Percentiles rank a stretch among this genome's conserved stretches.
phyloP scores from a whole-genome alignment of 2,113 vertebrate genomes.

The Etheostoma spectabile region DNA sequence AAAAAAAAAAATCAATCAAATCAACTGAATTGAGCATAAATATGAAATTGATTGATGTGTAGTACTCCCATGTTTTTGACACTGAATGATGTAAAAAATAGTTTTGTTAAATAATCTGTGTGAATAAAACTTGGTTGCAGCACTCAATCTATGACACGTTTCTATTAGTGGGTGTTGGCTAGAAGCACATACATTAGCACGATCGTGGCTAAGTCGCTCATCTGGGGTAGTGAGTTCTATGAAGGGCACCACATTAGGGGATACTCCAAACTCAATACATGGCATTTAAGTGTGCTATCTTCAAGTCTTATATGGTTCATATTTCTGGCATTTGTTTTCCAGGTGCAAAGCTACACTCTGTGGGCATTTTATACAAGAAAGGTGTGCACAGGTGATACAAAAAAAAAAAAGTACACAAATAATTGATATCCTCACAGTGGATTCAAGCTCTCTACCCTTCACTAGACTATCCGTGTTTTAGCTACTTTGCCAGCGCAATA shows the following conservation, averaged over 20 bases:
- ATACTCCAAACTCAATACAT: background rate
- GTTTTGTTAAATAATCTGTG: background rate
- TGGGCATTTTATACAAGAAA: background rate
- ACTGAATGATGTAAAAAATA: background rate
- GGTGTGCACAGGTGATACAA: background rate
- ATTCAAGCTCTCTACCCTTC: background rate
- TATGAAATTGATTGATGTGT: background rate
- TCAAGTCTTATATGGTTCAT: background rate
- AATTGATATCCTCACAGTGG: background rate
- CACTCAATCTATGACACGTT: conserved; percentile 4
- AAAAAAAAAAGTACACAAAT: background rate
- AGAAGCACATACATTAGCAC: conserved; percentile 12
- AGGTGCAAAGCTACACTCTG: background rate
- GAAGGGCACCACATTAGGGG: background rate
- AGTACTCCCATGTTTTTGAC: background rate
- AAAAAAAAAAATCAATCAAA: background rate
- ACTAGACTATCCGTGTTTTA: background rate
- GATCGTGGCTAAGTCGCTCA: background rate
- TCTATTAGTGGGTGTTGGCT: conserved; percentile 7
- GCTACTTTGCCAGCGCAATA: background rate
- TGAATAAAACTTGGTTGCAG: conserved; percentile 14
- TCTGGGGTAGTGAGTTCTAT: background rate
- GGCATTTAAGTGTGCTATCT: background rate
- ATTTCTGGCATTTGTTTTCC: background rate
- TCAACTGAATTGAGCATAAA: background rate